These are phyloP conservation scores for Halocynthia roretzi DNA, from an alignment of 23 tunicate genomes.

Conservation along the genomic window DNA sequence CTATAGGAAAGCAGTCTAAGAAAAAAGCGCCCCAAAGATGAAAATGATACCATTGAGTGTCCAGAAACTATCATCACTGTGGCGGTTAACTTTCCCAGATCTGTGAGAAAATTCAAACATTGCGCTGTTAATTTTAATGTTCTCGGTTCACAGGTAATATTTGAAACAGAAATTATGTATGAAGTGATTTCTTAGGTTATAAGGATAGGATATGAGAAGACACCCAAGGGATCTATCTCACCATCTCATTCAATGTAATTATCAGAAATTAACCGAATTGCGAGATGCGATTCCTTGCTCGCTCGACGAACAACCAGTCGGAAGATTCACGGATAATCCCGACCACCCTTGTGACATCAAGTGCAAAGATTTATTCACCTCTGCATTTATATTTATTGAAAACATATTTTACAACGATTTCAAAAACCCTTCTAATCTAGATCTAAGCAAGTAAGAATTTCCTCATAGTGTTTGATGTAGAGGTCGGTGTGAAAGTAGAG, in stretches of 20 bases:
- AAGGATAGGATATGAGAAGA: too few relatives aligned
- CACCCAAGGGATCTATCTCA: too few relatives aligned
- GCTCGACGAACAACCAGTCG: conserved; percentile 69
- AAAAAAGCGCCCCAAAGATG: conserved; percentile 24
- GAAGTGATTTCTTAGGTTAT: background rate
- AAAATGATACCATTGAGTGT: conserved; percentile 37
- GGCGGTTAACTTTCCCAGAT: conserved; percentile 44
- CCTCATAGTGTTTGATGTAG: background rate
- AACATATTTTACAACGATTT: conserved; percentile 73
- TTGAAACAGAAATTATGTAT: too few relatives aligned
- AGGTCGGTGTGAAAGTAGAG: background rate
- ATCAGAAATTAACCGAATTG: conserved; percentile 66
- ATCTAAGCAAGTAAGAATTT: conserved; percentile 49
- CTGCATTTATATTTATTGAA: conserved; percentile 67
- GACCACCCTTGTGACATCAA: conserved; percentile 22
- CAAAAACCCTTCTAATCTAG: conserved; percentile 24
- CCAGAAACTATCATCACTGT: conserved; percentile 59
- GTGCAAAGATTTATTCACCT: conserved; percentile 57
- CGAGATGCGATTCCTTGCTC: conserved; percentile 72
- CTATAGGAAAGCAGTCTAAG: conserved; percentile 12
- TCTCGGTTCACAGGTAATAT: conserved; percentile 74
- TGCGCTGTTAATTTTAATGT: conserved; percentile 38
- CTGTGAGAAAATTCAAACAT: conserved; percentile 31
- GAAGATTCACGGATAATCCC: conserved; percentile 38
- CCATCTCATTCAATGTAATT: background rate